These are phyloP conservation scores for Allygus modestus DNA, from an alignment of 2,888 invertebrate genomes.

Conservation along the genomic window DNA sequence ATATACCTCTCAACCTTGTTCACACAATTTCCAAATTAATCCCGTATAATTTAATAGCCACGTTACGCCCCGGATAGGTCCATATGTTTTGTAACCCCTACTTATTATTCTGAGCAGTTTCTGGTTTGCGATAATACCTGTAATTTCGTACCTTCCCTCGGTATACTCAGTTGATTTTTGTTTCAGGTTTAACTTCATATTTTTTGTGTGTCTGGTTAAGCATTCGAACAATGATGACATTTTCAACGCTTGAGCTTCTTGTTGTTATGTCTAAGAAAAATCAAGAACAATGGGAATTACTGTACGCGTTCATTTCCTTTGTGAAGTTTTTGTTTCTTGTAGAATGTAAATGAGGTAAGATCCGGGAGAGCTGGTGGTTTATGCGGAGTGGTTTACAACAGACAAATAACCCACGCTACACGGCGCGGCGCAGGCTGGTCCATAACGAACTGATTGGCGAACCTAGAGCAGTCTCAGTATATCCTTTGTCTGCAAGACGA, in stretches of 20 bases:
- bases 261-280: not conserved
- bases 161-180: not conserved
- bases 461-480: not conserved
- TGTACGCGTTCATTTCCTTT: not conserved
- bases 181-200: not conserved
- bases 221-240: no score
- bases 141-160: not conserved
- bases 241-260: not conserved
- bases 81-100: not conserved
- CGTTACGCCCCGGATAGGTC: not conserved
- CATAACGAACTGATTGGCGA: not conserved
- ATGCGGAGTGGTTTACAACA: slow-evolving; percentile 5
- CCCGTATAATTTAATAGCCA: not conserved
- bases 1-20: not conserved
- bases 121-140: slow-evolving; percentile 1
- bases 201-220: not conserved
- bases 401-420: slow-evolving; percentile 21
- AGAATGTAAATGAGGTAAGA: slow-evolving; percentile 14
- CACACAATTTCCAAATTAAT: not conserved
- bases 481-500: not conserved
- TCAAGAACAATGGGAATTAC: not conserved
- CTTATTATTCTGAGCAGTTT: not conserved
- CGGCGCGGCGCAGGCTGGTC: not conserved
- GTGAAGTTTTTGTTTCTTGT: not conserved
- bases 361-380: slow-evolving; percentile 34